Base-by-base conservation (phyloP, 53 echinoderm and acorn worm species). In the Patiria pectinifera region DNA sequence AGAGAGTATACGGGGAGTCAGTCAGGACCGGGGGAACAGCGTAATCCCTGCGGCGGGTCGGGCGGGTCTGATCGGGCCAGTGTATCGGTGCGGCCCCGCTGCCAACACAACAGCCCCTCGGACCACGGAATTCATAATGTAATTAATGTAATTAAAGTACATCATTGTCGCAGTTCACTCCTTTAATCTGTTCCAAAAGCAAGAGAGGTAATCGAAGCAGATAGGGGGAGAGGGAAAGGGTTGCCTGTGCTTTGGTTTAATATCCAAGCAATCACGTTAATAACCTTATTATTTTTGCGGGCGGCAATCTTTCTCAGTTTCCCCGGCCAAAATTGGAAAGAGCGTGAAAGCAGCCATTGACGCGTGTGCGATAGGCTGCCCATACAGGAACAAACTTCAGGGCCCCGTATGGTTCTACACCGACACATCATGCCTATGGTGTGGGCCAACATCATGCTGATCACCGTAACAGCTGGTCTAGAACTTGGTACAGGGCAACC, bases 141-240 rank as follows among this genome's bases (percentile, higher is more conserved):
- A 87, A 87, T 87, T 87, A 87, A 87, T 87, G 87, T 87, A 87
- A 87, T 87, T 87, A 87, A 87, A 87, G 87, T 87, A 87, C 87
- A 87, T 87, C 87, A 87, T 87, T 87, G 87, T 87, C 87, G 87
- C 87, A 87, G 75, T 72, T 87, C 87, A 87, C 87, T 87, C 87
- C 87, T 87, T 24, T 87, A 87, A 87, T 87, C 87, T 87, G 24
- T 77, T 87, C 87, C 87, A 87, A 87, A 87, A 87, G 87, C 87
- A 87, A 87, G 87, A 87, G 87, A 58, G 87, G 87, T 87, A 87
- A 87, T 87, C 76, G 87, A 87, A 76, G 87, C 75, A 87, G 78
- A 76, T 35, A 35, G 35, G 35, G 35, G 46, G 78, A 59, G 61
- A 76, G 5, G 8, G 53, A 53, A 2, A 61, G 47, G 78, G 77